Conservation (phyloP, 2,888 invertebrate species). For the Dasysyrphus tricinctus region DNA sequence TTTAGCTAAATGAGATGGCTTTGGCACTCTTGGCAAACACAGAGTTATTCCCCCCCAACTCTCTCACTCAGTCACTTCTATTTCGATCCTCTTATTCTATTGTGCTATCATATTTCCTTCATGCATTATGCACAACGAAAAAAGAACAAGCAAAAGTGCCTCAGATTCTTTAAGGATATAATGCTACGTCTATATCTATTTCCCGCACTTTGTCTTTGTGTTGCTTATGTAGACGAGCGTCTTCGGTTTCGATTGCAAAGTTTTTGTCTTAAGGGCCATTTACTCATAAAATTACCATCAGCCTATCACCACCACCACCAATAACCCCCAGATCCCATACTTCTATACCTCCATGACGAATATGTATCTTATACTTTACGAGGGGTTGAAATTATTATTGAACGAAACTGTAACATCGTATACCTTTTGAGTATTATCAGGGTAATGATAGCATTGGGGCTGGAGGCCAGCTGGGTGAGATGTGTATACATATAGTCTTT, state of each 20-base stretch:
- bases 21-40: slow-evolving; percentile 60
- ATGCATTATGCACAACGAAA: slow-evolving; percentile 70
- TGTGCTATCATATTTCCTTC: slow-evolving; percentile 74
- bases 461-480: slow-evolving; percentile 22
- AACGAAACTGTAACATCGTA: slow-evolving; percentile 56
- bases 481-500: background rate
- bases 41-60: slow-evolving; percentile 7
- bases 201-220: slow-evolving; percentile 7
- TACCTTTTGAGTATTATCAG: slow-evolving; percentile 65
- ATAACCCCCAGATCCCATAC: background rate
- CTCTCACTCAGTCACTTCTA: background rate
- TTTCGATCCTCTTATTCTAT: slow-evolving; percentile 44
- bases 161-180: slow-evolving; percentile 56
- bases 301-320: slow-evolving; percentile 64
- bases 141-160: slow-evolving; percentile 52
- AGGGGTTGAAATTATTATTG: slow-evolving; percentile 64
- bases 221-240: slow-evolving; percentile 11
- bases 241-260: slow-evolving; percentile 66
- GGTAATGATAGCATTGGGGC: slow-evolving; percentile 44
- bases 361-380: background rate
- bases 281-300: slow-evolving; percentile 76
- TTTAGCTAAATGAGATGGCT: slow-evolving; percentile 61
- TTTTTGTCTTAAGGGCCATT: slow-evolving; percentile 74
- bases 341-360: slow-evolving; percentile 1
- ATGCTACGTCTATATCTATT: slow-evolving; percentile 42